Base-by-base conservation (phyloP, 30 jellyfish, hydroid and myxozoan genomes). In the Aurelia coerulea region DNA sequence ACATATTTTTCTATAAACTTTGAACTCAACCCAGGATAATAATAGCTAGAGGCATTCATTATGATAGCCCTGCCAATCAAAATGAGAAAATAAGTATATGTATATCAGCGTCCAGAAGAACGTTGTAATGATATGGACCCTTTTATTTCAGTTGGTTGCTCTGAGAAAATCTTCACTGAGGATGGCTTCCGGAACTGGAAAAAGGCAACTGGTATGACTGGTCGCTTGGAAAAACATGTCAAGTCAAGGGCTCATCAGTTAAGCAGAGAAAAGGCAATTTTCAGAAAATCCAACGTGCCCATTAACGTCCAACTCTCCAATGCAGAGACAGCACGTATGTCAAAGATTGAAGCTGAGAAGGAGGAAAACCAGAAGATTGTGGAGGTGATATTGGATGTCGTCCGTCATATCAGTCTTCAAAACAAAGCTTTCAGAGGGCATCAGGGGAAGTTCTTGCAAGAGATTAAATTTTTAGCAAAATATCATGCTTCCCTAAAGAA, bases 171-270 rank as follows among this genome's bases (percentile, higher is more conserved):
- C 62, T 83, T 56, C 92, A 68, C 54, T 59, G 54, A 83, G 33
- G 92, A 72, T 32, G 86, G 90, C 53, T 41, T 80, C 62, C 72
- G 86, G 16, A 68, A 68, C 51, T 80, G 90, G 84, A 80, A 80
- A 46, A 80, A 80, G 17, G 90, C 86, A 35, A 80, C 85, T 18
- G 86, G 90, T 65, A 54, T 37, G 37, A 53, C 33, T 15, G 90
- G 90, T 4, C 46, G 46, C 29, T 15, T 66, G 19, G 83, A 65
- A 35, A 80, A 80, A 52, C 90, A 80, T 52, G 11, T 50, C 23
- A 80, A 53, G 18, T 80, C 84, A 50, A n/a, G 90, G 13, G 46
- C 54, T 70, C 90, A 49, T 50, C 74, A 65, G 60, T 85, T 80
- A 74, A 65, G 84, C 41, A 31, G 33, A 34, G 79, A 83, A n/a